A percentile compares a stretch with the other conserved stretches of the same genome.
phyloP scores from a whole-genome alignment of 1,140 invertebrate species.

The Calosoma granatense region DNA sequence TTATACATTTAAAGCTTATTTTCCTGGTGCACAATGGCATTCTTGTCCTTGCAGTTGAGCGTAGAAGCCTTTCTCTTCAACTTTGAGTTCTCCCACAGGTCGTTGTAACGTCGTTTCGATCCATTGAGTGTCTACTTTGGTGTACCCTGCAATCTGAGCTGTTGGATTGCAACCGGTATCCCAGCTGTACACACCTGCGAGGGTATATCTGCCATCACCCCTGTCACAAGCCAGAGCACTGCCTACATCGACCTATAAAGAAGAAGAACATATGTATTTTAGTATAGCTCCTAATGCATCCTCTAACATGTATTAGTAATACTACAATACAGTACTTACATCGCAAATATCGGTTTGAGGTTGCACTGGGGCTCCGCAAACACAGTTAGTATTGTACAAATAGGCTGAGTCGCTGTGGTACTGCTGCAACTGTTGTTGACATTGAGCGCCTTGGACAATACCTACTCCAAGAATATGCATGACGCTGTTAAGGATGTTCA shows the following conservation, averaged over 20 bases:
- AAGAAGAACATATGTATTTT: background rate
- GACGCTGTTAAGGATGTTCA: constrained; percentile 9
- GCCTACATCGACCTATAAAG: constrained; percentile 58
- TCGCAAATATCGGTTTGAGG: constrained; percentile 42
- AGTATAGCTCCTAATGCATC: background rate
- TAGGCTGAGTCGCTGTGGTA: background rate
- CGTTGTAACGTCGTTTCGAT: constrained; percentile 21
- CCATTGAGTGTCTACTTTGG: constrained; percentile 30
- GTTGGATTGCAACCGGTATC: constrained; percentile 47
- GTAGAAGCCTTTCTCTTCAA: background rate
- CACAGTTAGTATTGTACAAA: constrained; percentile 23
- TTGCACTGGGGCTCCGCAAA: constrained; percentile 39
- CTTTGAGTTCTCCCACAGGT: background rate
- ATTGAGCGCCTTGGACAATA: background rate
- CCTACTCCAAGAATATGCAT: constrained; percentile 16
- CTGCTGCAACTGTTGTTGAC: background rate
- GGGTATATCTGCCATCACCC: constrained; percentile 53
- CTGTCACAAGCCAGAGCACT: constrained; percentile 65
- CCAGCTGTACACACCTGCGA: constrained; percentile 65
- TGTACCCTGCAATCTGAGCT: constrained; percentile 30
- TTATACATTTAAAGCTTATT: no score
- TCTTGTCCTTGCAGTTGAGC: background rate
- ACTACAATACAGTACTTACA: constrained; percentile 22
- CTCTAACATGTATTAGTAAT: no score
- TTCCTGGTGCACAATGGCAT: background rate